Conservation (phyloP, 2,797 vertebrate species). For the Emys orbicularis region DNA sequence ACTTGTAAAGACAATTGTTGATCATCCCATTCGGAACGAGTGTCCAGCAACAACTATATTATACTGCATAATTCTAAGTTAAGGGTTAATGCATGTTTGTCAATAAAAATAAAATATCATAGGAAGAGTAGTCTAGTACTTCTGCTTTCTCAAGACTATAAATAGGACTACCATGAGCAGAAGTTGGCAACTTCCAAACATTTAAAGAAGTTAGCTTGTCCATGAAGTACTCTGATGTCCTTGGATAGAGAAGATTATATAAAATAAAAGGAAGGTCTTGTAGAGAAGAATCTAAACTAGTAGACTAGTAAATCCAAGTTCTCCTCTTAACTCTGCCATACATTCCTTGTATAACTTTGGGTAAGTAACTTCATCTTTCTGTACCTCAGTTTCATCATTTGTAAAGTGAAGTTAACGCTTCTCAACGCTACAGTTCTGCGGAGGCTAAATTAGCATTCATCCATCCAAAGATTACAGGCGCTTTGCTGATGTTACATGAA, state of each 20-base stretch:
- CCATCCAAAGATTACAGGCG: too few relatives aligned
- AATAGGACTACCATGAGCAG: not conserved
- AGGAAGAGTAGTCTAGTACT: not conserved
- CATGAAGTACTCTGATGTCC: not conserved
- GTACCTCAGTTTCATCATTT: not conserved
- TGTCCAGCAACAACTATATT: not conserved
- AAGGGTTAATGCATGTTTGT: too few relatives aligned
- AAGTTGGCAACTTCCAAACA: not conserved
- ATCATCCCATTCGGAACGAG: not conserved
- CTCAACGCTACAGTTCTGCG: accelerated
- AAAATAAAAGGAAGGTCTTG: not conserved
- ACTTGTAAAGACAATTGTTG: not conserved
- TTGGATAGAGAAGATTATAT: not conserved
- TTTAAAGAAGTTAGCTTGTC: not conserved
- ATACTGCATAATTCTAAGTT: not conserved
- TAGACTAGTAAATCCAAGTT: not conserved
- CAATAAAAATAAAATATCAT: not conserved
- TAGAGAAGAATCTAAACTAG: not conserved
- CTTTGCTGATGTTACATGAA: not conserved
- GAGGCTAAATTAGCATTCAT: not conserved
- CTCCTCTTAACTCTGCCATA: not conserved
- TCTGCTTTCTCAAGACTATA: not conserved
- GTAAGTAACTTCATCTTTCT: not conserved
- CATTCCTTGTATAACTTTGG: not conserved
- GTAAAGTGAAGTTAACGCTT: not conserved